Base-by-base conservation (phyloP, 1,140 invertebrate species). In the Nephotettix cincticeps region DNA sequence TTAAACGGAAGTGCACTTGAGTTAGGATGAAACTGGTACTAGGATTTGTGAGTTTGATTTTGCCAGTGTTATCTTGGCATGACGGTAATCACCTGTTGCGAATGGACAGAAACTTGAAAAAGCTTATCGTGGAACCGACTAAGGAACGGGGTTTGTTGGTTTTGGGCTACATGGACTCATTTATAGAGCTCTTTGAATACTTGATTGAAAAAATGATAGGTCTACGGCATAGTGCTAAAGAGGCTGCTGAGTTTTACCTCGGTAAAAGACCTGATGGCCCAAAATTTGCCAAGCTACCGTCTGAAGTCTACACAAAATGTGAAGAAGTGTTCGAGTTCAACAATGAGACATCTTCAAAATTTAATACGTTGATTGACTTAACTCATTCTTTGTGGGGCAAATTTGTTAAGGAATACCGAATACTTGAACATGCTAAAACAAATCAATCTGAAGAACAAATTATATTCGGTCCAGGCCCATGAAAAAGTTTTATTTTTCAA, bases 321-420 rank as follows among this genome's bases (percentile, higher is more conserved):
- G 47, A 51, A 21, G 21, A 51, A 51, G 47, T 51, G 21, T 51
- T 51, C 19, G 47, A 51, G 47, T 51, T 51, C n/a, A 51, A 51
- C 21, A 51, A 51, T n/a, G 47, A 51, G 21, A 51, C 47, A 4
- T 51, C 47, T 9, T 17, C n/a, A 4, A 51, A 51, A 21, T 51
- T 51, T 51, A 4, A 17, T 4, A 51, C 14, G 14, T n/a, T 51
- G 4, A n/a, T 51, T 11, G 47, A 51, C 4, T 51, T 51, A 21
- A 51, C 47, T 11, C 14, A 51, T n/a, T 19, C 47, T n/a, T n/a
- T 51, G n/a, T 51, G 47, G 47, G 14, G 14, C 3, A 51, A 51
- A 21, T 51, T 51, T 51, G 47, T 51, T 21, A 51, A 51, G n/a
- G 47, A 51, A 21, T 51, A 51, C n/a, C 47, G 21, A 3, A 51